Evolutionary conservation across 2,113 vertebrate species (phyloP).

Genomic region (Montifringilla adamsi): DNA sequence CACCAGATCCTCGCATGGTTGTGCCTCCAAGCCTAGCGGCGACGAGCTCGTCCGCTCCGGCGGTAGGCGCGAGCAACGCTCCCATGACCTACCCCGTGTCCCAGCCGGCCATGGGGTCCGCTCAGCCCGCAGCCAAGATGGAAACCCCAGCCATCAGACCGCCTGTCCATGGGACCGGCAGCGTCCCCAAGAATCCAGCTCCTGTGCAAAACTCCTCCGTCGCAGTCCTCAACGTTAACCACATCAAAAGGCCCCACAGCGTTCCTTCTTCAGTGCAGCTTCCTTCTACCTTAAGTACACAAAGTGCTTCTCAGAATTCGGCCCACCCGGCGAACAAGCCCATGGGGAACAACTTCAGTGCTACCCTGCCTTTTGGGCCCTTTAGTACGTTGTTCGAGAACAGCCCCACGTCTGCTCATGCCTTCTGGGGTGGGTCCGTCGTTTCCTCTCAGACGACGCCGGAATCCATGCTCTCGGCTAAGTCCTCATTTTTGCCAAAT

Average conservation of each 20-base stretch:
- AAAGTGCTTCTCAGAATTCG: constrained; percentile 95
- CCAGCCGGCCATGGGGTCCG: constrained; percentile 79
- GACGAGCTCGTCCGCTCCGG: constrained; percentile 68
- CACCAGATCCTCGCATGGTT: constrained; percentile 77
- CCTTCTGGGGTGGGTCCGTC: constrained; percentile 94
- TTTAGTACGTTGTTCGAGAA: constrained; percentile 96
- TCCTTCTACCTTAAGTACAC: constrained; percentile 91
- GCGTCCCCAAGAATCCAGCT: constrained; percentile 78
- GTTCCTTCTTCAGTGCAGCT: constrained; percentile 87
- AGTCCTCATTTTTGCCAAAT: constrained; percentile 89
- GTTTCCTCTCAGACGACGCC: constrained; percentile 88
- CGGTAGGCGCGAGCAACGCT: constrained; percentile 57
- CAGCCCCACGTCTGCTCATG: constrained; percentile 88
- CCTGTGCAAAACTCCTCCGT: constrained; percentile 75
- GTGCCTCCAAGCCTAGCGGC: constrained; percentile 67
- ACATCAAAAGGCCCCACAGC: constrained; percentile 82
- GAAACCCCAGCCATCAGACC: constrained; percentile 76
- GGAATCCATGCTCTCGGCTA: constrained; percentile 85
- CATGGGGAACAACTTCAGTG: constrained; percentile 87
- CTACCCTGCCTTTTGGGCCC: constrained; percentile 89
- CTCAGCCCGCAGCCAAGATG: constrained; percentile 76
- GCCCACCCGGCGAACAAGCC: constrained; percentile 84
- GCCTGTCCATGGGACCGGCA: constrained; percentile 60
- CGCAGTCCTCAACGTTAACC: constrained; percentile 75
- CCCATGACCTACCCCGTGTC: constrained; percentile 81